Evolutionary conservation across 2,888 invertebrate species (phyloP).

Genomic region (Cetonia aurata): DNA sequence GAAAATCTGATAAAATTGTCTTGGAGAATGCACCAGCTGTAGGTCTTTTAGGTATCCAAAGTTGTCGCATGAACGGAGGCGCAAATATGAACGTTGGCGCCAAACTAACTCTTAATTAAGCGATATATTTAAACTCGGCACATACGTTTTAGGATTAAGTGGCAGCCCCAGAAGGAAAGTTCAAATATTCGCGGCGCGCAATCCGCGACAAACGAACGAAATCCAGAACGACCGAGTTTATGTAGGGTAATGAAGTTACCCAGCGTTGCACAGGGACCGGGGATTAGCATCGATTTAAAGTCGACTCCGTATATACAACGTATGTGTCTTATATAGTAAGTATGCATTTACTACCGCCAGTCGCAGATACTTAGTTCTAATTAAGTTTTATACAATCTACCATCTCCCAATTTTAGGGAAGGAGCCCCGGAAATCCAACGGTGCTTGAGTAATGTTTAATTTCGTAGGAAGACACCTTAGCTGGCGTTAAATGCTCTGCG

Average conservation of each 20-base stretch:
- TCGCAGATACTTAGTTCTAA: slow-evolving; percentile 52
- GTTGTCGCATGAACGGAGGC: too few relatives aligned
- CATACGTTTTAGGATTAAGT: slow-evolving; percentile 17
- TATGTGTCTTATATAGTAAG: neutral
- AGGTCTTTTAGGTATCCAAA: too few relatives aligned
- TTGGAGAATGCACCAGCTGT: too few relatives aligned
- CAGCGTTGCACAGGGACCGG: slow-evolving; percentile 21
- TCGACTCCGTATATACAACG: slow-evolving; percentile 45
- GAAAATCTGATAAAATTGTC: too few relatives aligned
- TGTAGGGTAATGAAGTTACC: slow-evolving; percentile 33
- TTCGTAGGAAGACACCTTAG: too few relatives aligned
- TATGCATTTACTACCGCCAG: slow-evolving; percentile 8
- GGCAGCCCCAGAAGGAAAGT: slow-evolving; percentile 4
- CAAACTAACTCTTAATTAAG: slow-evolving; percentile 14
- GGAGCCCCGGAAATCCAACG: too few relatives aligned
- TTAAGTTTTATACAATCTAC: slow-evolving; percentile 55
- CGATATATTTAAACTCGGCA: slow-evolving; percentile 24
- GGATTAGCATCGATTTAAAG: slow-evolving; percentile 40
- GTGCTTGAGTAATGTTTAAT: too few relatives aligned
- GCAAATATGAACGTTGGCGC: too few relatives aligned
- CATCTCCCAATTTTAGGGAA: slow-evolving; percentile 17
- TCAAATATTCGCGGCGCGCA: slow-evolving; percentile 17
- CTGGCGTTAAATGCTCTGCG: too few relatives aligned
- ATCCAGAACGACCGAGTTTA: slow-evolving; percentile 40
- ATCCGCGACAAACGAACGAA: slow-evolving; percentile 31